Base-by-base conservation (phyloP, 2,113 vertebrate genomes). In the Oxyura jamaicensis region DNA sequence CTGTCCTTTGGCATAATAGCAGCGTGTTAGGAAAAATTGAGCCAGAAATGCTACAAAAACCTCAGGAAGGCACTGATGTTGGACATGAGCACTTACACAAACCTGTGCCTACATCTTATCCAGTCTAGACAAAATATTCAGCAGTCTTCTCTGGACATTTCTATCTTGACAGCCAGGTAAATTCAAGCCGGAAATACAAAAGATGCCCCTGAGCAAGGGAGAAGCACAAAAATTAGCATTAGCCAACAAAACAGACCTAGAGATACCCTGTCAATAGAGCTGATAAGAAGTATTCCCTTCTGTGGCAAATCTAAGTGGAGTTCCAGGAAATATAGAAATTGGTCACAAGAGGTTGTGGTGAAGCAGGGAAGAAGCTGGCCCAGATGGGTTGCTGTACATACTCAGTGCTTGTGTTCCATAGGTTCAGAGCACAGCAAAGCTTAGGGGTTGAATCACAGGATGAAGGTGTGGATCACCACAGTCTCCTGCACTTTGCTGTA, bases 261-360 rank as follows among this genome's bases (percentile, higher is more conserved):
- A 0, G 3, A 58, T 4, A 91, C 7, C 17, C 42, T 66, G 44
- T 44, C 68, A 55, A 59, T 55, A 83, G 72, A 53, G 33, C 29
- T 74, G 41, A n/a, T 79, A n/a, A n/a, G n/a, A 58, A 65, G 22
- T 39, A 41, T 77, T 95, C 41, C n/a, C 7, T 60, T 74, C 65
- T 33, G 31, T 46, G 76, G 44, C 28, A 80, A 69, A 66, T 86
- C 73, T 50, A 77, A 88, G 56, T 26, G 67, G 42, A 94, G 80
- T 86, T 80, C 58, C 68, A 94, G 83, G 65, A 93, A 94, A 80
- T 35, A 23, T 19, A 83, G 44, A 76, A 90, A 35, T 8, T 52
- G 35, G 22, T 76, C 53, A 56, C 21, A n/a, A 26, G 71, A 76
- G 48, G 39, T 95, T 72, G 11, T 1, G 3, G 15, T 26, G 44